A percentile compares a stretch with the other conserved stretches of the same genome.
Conservation (phyloP, 2,113 vertebrate species). For the Pituophis catenifer region DNA sequence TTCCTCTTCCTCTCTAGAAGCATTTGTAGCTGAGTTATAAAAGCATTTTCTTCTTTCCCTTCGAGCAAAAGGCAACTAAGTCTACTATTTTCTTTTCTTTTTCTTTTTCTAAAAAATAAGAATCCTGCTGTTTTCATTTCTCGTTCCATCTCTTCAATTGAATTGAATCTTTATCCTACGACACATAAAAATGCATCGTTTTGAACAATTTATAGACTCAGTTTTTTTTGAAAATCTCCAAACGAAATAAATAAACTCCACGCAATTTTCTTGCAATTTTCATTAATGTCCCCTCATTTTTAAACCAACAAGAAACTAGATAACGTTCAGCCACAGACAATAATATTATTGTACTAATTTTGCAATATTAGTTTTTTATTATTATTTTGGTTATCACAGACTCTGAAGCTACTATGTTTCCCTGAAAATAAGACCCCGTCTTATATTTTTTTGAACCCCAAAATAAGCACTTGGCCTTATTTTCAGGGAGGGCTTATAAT, state of each 20-base stretch:
- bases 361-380: background rate
- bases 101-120: background rate
- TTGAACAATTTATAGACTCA: constrained; percentile 10
- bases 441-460: no score
- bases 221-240: background rate
- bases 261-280: background rate
- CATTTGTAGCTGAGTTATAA: constrained; percentile 8
- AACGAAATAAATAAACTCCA: constrained; percentile 18
- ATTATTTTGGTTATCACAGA: background rate
- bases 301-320: background rate
- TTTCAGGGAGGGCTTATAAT: no score
- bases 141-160: constrained; percentile 11
- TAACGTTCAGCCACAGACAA: constrained; percentile 1
- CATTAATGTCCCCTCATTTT: background rate
- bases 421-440: no score
- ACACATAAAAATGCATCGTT: background rate
- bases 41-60: constrained; percentile 7
- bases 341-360: no score
- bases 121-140: background rate
- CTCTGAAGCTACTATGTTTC: background rate
- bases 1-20: background rate
- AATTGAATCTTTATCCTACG: constrained; percentile 32
- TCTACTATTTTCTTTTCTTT: background rate
- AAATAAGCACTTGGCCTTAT: no score
- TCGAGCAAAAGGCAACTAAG: background rate